phyloP scores from a whole-genome alignment of 2,113 vertebrate species.

The Prolemur simus region DNA sequence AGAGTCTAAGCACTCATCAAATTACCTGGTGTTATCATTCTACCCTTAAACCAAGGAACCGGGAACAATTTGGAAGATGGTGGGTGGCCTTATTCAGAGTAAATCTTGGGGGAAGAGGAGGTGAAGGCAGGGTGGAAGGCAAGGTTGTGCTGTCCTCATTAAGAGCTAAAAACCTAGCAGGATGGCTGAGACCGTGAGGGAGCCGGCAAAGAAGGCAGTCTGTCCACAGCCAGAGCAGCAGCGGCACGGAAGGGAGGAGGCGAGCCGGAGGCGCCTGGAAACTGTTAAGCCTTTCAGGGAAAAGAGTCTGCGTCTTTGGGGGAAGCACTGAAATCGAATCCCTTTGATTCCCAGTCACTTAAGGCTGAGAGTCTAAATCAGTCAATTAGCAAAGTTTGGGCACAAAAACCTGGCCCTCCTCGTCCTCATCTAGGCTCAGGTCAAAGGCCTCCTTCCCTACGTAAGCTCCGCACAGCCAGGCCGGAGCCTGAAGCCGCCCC shows the following conservation, averaged over 20 bases:
- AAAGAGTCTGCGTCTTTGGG: not conserved
- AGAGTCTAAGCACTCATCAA: not conserved
- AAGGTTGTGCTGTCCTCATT: not conserved
- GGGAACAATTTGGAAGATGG: not conserved
- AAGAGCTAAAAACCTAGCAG: not conserved
- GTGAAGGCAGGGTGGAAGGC: not conserved
- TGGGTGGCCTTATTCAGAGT: not conserved
- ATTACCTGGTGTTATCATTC: not conserved
- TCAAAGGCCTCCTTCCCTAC: not conserved
- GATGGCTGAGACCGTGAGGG: not conserved
- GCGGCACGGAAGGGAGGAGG: not conserved
- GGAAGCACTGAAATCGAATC: not conserved
- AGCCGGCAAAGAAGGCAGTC: not conserved
- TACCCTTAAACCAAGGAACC: not conserved
- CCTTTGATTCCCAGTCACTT: not conserved
- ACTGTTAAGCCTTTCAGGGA: not conserved
- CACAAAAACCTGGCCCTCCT: not conserved
- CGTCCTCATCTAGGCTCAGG: not conserved
- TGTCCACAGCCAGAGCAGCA: not conserved
- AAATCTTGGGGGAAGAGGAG: not conserved
- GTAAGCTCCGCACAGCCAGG: not conserved
- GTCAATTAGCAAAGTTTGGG: not conserved
- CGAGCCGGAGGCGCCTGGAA: not conserved
- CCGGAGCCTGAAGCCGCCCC: not conserved
- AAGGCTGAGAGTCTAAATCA: not conserved